Evolutionary conservation across 2,888 invertebrate genomes (phyloP), one percentile per base, ranked within the genome.

Genomic region (Himalopsyche japonica): DNA sequence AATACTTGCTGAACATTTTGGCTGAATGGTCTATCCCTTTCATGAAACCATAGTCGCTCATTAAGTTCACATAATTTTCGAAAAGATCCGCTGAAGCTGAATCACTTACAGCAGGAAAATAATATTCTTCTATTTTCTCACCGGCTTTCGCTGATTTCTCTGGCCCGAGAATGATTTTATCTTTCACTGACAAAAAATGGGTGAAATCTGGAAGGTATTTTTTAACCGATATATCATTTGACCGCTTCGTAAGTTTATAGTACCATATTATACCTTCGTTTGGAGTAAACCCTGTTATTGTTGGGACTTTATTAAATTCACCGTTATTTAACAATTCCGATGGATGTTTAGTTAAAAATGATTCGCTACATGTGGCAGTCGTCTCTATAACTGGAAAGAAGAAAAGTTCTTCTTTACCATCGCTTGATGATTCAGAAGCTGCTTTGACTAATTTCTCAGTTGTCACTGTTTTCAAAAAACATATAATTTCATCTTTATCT

Each of bases 301-400:
- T 88, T 1, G 91, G 91, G 6, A 90, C 88, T 81, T 90, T 88
- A 78, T 89, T 88, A 70, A 90, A 89, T 15, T 89, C 87, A 7
- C 90, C 89, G n/a, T 87, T 87, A 80, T 88, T 86, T 80, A 91
- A 88, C 70, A 89, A 87, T 47, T 88, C 87, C 47, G 88, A 88
- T 1, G 91, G 91, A 30, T 89, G 83, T 32, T 89, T 88, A 4
- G 89, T 89, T 15, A 91, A 87, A 83, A 91, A 88, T 24, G 89
- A 88, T 24, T 24, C 24, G n/a, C 5, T 12, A 76, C 88, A 87
- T 4, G 88, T 82, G 30, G 88, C 88, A 81, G 87, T 82, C 78
- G 85, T 88, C 88, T 92, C 91, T n/a, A 91, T 87, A 18, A 89
- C 89, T 0, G 91, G 91, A 10, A 89, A 89, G 86, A 91, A 91